A percentile compares a stretch with the other conserved stretches of the same genome.
Conservation (phyloP, 1,140 invertebrate species). For the Bombus vancouverensis region DNA sequence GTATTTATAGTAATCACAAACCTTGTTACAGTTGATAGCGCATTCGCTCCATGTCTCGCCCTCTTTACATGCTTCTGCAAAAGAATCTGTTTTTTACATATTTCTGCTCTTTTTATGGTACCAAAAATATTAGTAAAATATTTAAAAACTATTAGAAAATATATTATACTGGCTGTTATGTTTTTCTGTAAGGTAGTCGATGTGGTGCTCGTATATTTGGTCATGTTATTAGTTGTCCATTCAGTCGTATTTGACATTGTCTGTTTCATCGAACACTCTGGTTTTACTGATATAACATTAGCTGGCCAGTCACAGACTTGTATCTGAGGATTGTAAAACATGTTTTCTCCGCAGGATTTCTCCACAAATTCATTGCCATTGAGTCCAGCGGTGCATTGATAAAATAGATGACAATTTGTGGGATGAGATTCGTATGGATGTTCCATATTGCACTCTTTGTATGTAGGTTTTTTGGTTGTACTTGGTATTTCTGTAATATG, state of each 20-base stretch:
- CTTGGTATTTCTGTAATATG: neutral
- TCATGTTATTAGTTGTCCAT: slow-evolving; percentile 10
- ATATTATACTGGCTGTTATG: slow-evolving; percentile 21
- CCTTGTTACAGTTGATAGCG: slow-evolving; percentile 85
- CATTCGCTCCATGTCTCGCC: slow-evolving; percentile 83
- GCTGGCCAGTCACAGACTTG: slow-evolving; percentile 86
- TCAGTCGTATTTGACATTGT: slow-evolving; percentile 21
- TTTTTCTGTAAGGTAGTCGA: slow-evolving; percentile 10
- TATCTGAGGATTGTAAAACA: slow-evolving; percentile 85
- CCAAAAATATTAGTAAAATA: neutral
- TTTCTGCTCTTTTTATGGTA: neutral
- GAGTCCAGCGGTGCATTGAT: slow-evolving; percentile 82
- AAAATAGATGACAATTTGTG: slow-evolving; percentile 84
- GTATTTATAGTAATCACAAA: slow-evolving; percentile 84
- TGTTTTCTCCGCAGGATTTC: slow-evolving; percentile 84
- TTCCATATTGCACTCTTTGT: slow-evolving; percentile 74
- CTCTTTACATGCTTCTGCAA: slow-evolving; percentile 72
- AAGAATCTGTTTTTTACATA: slow-evolving; percentile 69
- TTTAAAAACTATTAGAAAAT: neutral
- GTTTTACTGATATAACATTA: slow-evolving; percentile 84
- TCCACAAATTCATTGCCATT: slow-evolving; percentile 80
- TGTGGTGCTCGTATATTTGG: neutral
- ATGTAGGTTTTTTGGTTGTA: neutral
- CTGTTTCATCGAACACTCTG: slow-evolving; percentile 81
- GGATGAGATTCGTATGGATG: slow-evolving; percentile 81